These are phyloP conservation scores for Poicephalus gulielmi DNA, from an alignment of 2,113 vertebrate species.

Conservation along the genomic window DNA sequence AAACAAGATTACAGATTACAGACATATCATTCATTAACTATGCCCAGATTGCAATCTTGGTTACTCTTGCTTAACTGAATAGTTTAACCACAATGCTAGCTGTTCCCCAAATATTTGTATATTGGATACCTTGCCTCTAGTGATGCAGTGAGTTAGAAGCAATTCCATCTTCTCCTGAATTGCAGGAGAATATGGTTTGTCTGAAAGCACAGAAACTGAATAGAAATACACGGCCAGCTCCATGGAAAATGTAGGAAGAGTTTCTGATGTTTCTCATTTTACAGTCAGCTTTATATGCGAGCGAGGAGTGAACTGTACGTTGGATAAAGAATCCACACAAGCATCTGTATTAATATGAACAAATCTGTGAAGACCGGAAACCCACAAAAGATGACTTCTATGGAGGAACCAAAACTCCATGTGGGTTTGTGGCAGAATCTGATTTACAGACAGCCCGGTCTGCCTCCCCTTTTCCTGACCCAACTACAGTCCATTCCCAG, in stretches of 20 bases:
- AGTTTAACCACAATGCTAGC: not conserved
- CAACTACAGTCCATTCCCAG: not conserved
- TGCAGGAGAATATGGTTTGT: not conserved
- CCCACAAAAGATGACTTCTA: not conserved
- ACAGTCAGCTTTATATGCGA: not conserved
- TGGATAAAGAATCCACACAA: not conserved
- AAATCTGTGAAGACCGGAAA: not conserved
- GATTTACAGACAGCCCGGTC: rapidly evolving
- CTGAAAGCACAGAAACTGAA: not conserved
- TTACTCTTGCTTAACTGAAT: not conserved
- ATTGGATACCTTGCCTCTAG: not conserved
- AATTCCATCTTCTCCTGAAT: not conserved
- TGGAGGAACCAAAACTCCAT: not conserved
- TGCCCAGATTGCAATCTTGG: not conserved
- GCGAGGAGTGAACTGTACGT: not conserved
- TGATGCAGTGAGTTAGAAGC: not conserved
- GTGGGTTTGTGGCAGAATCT: not conserved
- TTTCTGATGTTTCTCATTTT: not conserved
- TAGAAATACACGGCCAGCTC: not conserved
- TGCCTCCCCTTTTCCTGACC: not conserved
- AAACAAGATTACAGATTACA: not conserved
- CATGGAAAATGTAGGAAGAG: not conserved
- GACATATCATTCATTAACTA: not conserved
- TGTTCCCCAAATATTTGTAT: not conserved
- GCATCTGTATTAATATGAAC: not conserved